phyloP scores from a whole-genome alignment of 2,113 vertebrate genomes.

The Isichthys henryi region DNA sequence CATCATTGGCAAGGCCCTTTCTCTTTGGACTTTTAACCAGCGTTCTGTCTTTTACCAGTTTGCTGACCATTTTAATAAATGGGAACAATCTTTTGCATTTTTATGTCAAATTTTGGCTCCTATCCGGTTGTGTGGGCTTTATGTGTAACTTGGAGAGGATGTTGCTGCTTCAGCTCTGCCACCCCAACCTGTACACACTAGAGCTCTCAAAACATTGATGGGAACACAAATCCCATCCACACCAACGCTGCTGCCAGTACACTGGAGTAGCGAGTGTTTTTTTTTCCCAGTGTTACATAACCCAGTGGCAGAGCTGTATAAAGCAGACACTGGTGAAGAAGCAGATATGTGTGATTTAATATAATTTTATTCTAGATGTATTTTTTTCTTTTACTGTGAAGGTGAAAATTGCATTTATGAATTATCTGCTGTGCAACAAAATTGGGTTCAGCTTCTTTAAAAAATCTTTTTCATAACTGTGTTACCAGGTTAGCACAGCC shows the following conservation, averaged over 20 bases:
- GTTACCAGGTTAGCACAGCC: background rate
- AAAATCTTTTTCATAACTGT: background rate
- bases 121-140: background rate
- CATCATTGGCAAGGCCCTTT: background rate
- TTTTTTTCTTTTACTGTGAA: background rate
- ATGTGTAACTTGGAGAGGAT: background rate
- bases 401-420: background rate
- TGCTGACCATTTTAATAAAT: slow-evolving; percentile 11
- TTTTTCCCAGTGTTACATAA: background rate
- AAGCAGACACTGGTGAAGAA: background rate
- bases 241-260: background rate
- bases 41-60: background rate
- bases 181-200: background rate
- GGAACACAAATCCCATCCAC: background rate
- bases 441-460: background rate
- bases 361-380: background rate
- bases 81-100: background rate
- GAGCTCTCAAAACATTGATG: background rate
- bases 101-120: background rate
- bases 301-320: background rate
- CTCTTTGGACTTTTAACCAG: background rate
- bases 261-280: background rate
- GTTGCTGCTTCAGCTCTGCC: background rate
- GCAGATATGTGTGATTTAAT: background rate
- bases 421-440: background rate